These are phyloP conservation scores for Dryobota labecula DNA, from an alignment of 2,888 invertebrate genomes.

Conservation along the genomic window DNA sequence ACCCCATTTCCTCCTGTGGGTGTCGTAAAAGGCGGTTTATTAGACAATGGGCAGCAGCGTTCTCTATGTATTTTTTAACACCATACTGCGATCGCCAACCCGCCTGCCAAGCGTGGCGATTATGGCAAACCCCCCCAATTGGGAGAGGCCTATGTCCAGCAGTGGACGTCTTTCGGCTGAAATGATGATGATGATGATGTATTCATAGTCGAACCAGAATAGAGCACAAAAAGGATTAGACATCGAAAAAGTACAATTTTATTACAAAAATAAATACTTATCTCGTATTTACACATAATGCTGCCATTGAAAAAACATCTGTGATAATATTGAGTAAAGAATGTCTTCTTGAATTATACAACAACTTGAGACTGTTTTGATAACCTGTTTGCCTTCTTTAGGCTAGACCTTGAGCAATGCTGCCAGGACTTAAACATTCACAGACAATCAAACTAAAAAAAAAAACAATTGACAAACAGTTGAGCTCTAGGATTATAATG, in stretches of 20 bases:
- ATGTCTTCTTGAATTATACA: slow-evolving; percentile 45
- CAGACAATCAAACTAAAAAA: slow-evolving; percentile 20
- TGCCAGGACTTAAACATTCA: slow-evolving; percentile 33
- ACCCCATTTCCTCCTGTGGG: too few species aligned
- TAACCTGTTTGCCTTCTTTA: slow-evolving; percentile 48
- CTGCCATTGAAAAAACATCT: slow-evolving; percentile 62
- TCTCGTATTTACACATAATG: slow-evolving; percentile 40
- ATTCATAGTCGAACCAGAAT: background rate
- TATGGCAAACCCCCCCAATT: too few species aligned
- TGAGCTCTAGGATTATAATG: background rate
- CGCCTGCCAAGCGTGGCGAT: too few species aligned
- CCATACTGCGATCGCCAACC: too few species aligned
- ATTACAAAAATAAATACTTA: slow-evolving; percentile 56
- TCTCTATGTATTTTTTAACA: too few species aligned
- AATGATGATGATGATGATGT: too few species aligned
- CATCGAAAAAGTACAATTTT: slow-evolving; percentile 36
- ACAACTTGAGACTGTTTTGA: slow-evolving; percentile 40
- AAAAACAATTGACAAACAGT: slow-evolving; percentile 6
- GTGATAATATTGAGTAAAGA: slow-evolving; percentile 53
- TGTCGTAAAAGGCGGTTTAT: too few species aligned
- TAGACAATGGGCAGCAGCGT: too few species aligned
- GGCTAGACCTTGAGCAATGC: slow-evolving; percentile 47
- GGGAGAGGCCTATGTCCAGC: too few species aligned
- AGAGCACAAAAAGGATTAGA: background rate
- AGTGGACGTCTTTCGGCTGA: too few species aligned